A percentile compares a stretch with the other conserved stretches of the same genome.
These are phyloP conservation scores for Scaptomyza tumidula DNA, from an alignment of 2,888 invertebrate species.

Conservation along the genomic window DNA sequence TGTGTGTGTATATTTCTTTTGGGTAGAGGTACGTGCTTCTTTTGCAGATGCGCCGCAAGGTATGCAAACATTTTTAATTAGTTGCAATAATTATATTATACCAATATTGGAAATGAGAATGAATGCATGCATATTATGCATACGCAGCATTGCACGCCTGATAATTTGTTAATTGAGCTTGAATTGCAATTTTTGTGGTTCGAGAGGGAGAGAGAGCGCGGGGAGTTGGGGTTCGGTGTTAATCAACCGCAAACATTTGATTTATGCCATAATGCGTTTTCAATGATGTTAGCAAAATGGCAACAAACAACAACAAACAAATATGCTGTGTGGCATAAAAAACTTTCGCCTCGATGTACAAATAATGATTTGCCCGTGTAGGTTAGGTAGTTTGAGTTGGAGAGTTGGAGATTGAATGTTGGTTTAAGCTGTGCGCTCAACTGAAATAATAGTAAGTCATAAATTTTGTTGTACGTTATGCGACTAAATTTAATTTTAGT, in stretches of 20 bases:
- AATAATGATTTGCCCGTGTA: slow-evolving; percentile 60
- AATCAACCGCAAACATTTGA: slow-evolving; percentile 47
- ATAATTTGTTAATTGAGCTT: slow-evolving; percentile 66
- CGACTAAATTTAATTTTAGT: slow-evolving; percentile 75
- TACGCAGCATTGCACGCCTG: slow-evolving; percentile 35
- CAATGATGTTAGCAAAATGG: slow-evolving; percentile 52
- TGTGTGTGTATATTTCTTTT: slow-evolving; percentile 15
- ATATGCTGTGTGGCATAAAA: slow-evolving; percentile 5
- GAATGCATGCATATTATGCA: slow-evolving; percentile 31
- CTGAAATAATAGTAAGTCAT: slow-evolving; percentile 76
- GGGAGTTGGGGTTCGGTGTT: not conserved
- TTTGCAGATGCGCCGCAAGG: slow-evolving; percentile 15
- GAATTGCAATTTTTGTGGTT: slow-evolving; percentile 52
- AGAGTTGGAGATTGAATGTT: not conserved
- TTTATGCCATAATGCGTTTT: slow-evolving; percentile 68
- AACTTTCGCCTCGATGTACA: slow-evolving; percentile 52
- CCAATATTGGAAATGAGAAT: not conserved
- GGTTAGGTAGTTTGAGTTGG: not conserved
- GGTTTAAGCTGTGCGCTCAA: slow-evolving; percentile 50
- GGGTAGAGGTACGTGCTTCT: slow-evolving; percentile 30
- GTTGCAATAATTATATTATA: not conserved
- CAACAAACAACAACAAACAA: slow-evolving; percentile 32
- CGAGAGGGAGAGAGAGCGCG: not conserved
- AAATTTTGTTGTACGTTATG: slow-evolving; percentile 60
- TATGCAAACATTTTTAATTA: slow-evolving; percentile 39